These are phyloP conservation scores for Axinella damicornis DNA, from an alignment of 37 sponge, comb jelly and placozoan species.

Conservation along the genomic window DNA sequence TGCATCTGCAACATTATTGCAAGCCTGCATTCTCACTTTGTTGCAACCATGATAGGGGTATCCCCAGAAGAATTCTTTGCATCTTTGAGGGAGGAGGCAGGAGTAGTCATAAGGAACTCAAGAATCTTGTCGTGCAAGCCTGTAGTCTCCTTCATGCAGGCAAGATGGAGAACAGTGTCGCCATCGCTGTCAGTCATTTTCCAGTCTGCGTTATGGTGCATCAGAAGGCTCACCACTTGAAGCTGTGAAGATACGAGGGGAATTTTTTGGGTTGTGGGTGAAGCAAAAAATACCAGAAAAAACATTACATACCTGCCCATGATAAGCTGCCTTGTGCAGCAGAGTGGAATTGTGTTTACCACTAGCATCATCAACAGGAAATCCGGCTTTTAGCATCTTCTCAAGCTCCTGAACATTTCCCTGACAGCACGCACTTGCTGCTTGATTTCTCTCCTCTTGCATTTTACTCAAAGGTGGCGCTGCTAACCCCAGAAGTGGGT, in stretches of 20 bases:
- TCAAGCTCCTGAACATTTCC: slow-evolving; percentile 70
- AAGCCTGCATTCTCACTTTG: slow-evolving; percentile 18
- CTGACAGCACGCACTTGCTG: slow-evolving; percentile 73
- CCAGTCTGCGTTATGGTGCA: slow-evolving; percentile 60
- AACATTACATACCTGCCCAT: slow-evolving; percentile 83
- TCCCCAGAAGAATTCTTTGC: slow-evolving; percentile 66
- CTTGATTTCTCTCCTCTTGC: slow-evolving; percentile 65
- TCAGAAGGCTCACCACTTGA: slow-evolving; percentile 39
- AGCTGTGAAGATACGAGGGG: too few relatives aligned
- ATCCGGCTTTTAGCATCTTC: slow-evolving; percentile 46
- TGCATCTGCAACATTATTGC: background rate
- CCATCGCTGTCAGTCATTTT: slow-evolving; percentile 59
- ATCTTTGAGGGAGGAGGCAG: slow-evolving; percentile 29
- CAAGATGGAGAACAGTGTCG: slow-evolving; percentile 82
- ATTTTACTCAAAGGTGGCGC: slow-evolving; percentile 2
- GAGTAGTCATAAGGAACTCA: slow-evolving; percentile 53
- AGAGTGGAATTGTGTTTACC: slow-evolving; percentile 32
- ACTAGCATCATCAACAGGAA: slow-evolving; percentile 39
- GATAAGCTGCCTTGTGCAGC: slow-evolving; percentile 79
- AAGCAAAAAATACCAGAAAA: too few relatives aligned
- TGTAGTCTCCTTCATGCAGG: slow-evolving; percentile 76
- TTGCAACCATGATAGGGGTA: slow-evolving; percentile 71
- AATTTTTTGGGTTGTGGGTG: too few relatives aligned
- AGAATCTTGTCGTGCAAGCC: slow-evolving; percentile 65
- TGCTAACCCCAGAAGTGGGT: slow-evolving; percentile 8